Evolutionary conservation across 2,113 vertebrate species (phyloP), one percentile per base, ranked within the genome.

Genomic region (Cephalopholis sonnerati): DNA sequence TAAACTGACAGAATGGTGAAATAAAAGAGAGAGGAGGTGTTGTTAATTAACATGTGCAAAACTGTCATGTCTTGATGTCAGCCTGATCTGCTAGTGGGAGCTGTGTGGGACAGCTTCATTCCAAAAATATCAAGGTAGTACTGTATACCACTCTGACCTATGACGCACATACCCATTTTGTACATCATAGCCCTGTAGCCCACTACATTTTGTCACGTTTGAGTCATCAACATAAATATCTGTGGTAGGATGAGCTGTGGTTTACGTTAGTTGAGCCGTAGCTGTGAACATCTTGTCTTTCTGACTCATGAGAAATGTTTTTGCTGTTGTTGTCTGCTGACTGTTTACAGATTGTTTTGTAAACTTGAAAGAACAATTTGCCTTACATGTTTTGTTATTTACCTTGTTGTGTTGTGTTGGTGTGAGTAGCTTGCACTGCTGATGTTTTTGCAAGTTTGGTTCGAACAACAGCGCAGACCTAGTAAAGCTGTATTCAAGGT

Each of bases 311-410:
- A 15, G 27, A 51, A 22, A 39, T 81, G 86, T 86, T 91, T 87
- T 93, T 92, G 89, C 88, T 94, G 91, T 91, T 92, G 92, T 93
- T 93, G 89, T 86, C 69, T 55, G 5, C 44, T 63, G 51, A 79
- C 77, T 82, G 83, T 93, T 86, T 90, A 85, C 86, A 66, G 44
- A 70, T 82, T 82, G 0, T 76, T 81, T 84, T 84, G 72, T 81
- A 74, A 83, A 82, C 65, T 66, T 67, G 8, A 83, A 83, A 41
- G 12, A 24, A 63, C 22, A 65, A n/a, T 27, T 82, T 83, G 90
- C 91, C 90, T 94, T 92, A 88, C 10, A 18, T 65, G 74, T 74
- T 68, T 72, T 71, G 57, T 83, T 24, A 17, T 75, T 74, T 57
- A 61, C 17, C 10, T 77, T 36, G 32, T 25, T 64, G 53, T 84